phyloP scores from a whole-genome alignment of 2,113 vertebrate species.

The Podilymbus podiceps region DNA sequence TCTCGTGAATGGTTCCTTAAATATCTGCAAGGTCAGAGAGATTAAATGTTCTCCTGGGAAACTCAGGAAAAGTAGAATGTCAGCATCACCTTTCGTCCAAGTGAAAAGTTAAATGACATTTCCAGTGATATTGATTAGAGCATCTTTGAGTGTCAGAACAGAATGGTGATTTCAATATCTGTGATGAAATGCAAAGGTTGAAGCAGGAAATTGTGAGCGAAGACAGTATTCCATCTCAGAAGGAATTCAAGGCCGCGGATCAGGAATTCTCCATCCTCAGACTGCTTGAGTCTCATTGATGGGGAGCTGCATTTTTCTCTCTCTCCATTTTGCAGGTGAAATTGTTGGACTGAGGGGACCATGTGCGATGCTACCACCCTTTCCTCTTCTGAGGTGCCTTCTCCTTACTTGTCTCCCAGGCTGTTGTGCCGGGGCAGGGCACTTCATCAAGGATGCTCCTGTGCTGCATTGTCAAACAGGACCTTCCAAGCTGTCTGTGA shows the following conservation, averaged over 20 bases:
- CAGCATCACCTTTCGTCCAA: slow-evolving; percentile 58
- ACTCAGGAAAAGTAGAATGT: slow-evolving; percentile 66
- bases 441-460: neutral
- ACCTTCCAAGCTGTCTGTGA: neutral
- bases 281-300: neutral
- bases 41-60: slow-evolving; percentile 68
- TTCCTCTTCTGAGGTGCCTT: neutral
- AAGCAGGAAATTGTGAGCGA: neutral
- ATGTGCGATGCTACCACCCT: neutral
- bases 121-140: slow-evolving; percentile 63
- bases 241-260: neutral
- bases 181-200: neutral
- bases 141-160: slow-evolving; percentile 14
- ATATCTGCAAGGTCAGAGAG: slow-evolving; percentile 67
- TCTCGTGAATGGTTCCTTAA: slow-evolving; percentile 61
- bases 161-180: slow-evolving; percentile 39
- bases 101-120: slow-evolving; percentile 68
- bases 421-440: neutral
- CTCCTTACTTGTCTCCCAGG: neutral
- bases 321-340: neutral
- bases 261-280: neutral
- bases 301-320: neutral
- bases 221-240: neutral
- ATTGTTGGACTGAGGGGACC: neutral
- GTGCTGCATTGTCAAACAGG: neutral